These are phyloP conservation scores for Melanerpes formicivorus DNA, from an alignment of 2,113 vertebrate species.

Conservation along the genomic window DNA sequence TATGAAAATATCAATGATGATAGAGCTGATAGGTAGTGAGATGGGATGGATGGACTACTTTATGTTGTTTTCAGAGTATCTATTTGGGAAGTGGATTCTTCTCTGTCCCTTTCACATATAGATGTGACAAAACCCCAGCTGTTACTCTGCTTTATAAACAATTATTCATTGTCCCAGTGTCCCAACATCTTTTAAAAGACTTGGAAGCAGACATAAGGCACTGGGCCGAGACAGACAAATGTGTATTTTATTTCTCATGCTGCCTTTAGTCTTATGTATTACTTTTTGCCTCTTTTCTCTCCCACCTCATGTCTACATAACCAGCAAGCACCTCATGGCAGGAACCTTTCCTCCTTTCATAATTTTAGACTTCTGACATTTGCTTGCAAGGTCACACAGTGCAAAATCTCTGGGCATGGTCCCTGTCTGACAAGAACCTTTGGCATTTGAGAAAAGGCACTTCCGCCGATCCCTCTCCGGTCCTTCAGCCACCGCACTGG, in stretches of 20 bases:
- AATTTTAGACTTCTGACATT: neutral
- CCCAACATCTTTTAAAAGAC: neutral
- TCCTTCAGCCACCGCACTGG: neutral
- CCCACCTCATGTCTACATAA: neutral
- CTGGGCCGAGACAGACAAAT: neutral
- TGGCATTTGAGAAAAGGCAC: neutral
- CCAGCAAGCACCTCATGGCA: neutral
- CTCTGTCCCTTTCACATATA: neutral
- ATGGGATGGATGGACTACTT: neutral
- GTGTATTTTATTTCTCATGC: neutral
- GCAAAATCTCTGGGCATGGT: neutral
- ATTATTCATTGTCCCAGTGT: neutral
- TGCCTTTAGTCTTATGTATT: neutral
- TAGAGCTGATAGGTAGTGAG: neutral
- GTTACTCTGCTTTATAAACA: neutral
- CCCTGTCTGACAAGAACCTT: neutral
- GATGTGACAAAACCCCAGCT: neutral
- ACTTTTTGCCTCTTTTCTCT: neutral
- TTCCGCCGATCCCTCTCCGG: fast-evolving
- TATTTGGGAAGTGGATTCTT: neutral
- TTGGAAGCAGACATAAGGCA: neutral
- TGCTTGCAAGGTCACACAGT: neutral
- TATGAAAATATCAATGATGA: neutral
- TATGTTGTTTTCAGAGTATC: neutral
- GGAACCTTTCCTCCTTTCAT: neutral